Base-by-base conservation (phyloP, 37 sponge, comb jelly and placozoan species). In the Tethya wilhelma region DNA sequence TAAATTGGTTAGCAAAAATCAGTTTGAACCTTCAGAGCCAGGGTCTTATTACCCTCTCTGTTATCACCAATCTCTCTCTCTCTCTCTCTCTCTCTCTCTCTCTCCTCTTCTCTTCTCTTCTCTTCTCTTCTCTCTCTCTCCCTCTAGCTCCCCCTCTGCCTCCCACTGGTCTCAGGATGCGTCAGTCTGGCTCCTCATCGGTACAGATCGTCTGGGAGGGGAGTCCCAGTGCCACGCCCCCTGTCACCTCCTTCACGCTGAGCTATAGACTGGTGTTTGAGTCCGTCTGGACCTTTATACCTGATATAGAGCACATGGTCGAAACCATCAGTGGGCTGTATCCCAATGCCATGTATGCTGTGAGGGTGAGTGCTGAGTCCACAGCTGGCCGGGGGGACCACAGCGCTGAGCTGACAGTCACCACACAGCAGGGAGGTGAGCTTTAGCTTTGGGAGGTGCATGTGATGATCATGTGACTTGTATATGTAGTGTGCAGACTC, bases 111-210 rank as follows among this genome's bases (percentile, higher is more conserved):
- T 23, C 73, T n/a, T 72, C 29, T 17, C 36, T 28, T 28, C n/a
- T n/a, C n/a, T n/a, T n/a, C n/a, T 69, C 38, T 8, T 37, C 9
- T 36, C 8, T 30, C 8, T 11, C 68, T 49, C 25, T 2, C 30
- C 45, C 58, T 41, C 43, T 33, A 66, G 68, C 68, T 67, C 59
- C 76, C 30, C 57, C 84, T 22, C 76, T 75, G 26, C 65, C 67
- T 5, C 84, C 76, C 57, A 34, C 43, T 8, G 56, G 33, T 0
- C 25, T 74, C 14, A 64, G 40, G 31, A 25, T 74, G 30, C 26
- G 4, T 2, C 26, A 14, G 36, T 14, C 3, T 0, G 64, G 72
- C 36, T 59, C 82, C 26, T 37, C 72, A 33, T 81, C 43, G 62
- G 31, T 70, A 14, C 1, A 14, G 11, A 28, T 71, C 37, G 7